Conservation (phyloP, 1,140 invertebrate genomes). For the Paraescarpia echinospica region DNA sequence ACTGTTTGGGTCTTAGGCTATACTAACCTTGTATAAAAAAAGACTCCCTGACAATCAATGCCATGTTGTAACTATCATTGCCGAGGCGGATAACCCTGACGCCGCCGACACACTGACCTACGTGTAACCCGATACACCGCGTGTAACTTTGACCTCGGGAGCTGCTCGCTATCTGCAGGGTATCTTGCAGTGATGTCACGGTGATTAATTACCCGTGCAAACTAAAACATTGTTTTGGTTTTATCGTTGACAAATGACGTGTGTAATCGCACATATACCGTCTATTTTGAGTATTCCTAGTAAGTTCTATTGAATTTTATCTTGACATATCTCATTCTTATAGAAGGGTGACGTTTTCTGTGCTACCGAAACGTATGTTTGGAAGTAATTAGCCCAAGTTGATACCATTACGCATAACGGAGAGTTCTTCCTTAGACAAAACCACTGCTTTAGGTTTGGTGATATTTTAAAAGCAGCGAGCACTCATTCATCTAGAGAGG, state of each 20-base stretch:
- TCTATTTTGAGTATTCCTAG: neutral
- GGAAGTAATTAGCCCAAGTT: no score
- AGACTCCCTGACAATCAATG: neutral
- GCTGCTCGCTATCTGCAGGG: neutral
- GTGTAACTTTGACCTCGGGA: neutral
- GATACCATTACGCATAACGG: no score
- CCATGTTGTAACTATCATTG: neutral
- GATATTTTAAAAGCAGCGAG: no score
- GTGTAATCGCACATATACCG: neutral
- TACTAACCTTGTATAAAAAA: neutral
- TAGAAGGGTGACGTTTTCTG: neutral
- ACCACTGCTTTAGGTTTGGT: no score
- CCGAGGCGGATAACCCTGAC: neutral
- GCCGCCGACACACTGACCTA: neutral
- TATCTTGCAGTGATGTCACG: neutral
- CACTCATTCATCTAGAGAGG: no score
- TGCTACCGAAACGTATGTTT: neutral
- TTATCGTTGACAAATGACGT: neutral
- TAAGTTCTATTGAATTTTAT: neutral
- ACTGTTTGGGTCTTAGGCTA: neutral
- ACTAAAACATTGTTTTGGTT: slow-evolving; percentile 1
- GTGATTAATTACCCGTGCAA: neutral
- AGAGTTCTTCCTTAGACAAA: no score
- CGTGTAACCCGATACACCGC: neutral
- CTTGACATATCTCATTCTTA: neutral